These are phyloP conservation scores for Orchestes rusci DNA, from an alignment of 2,888 invertebrate species.

Conservation along the genomic window DNA sequence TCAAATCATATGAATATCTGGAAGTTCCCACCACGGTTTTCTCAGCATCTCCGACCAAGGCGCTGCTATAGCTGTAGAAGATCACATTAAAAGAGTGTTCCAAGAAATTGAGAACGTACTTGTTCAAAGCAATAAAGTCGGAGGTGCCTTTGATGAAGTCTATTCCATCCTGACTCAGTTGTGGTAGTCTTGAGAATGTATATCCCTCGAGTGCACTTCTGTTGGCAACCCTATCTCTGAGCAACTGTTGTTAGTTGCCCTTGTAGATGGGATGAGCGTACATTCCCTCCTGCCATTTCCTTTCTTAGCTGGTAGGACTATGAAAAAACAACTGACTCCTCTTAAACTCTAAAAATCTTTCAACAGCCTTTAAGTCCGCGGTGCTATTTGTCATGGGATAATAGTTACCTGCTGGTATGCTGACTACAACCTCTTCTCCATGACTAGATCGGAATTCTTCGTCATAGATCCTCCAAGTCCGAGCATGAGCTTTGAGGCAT, in stretches of 20 bases:
- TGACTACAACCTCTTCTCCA: too few relatives aligned
- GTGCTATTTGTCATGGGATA: too few relatives aligned
- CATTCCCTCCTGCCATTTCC: conserved; percentile 25
- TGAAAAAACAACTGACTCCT: too few relatives aligned
- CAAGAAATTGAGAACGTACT: conserved; percentile 1
- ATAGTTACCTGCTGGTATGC: too few relatives aligned
- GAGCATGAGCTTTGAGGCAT: conserved; percentile 6
- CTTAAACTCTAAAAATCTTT: too few relatives aligned
- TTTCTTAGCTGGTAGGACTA: too few relatives aligned
- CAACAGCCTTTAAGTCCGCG: too few relatives aligned
- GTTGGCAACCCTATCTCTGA: conserved; percentile 52
- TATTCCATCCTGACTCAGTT: conserved; percentile 54
- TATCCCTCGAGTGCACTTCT: conserved; percentile 46
- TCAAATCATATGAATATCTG: too few relatives aligned
- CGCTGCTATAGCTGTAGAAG: conserved; percentile 7
- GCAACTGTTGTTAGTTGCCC: conserved; percentile 60
- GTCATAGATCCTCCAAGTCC: conserved; percentile 8
- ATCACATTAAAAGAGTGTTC: not conserved
- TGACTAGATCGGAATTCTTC: conserved; percentile 1
- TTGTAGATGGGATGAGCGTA: conserved; percentile 53
- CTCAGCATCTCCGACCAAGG: not conserved
- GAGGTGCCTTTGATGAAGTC: conserved; percentile 51
- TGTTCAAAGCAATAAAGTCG: conserved; percentile 46
- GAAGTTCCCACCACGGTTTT: conserved; percentile 3
- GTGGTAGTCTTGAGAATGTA: conserved; percentile 54